Base-by-base conservation (phyloP, 53 echinoderm and acorn worm genomes). In the Astropecten irregularis region DNA sequence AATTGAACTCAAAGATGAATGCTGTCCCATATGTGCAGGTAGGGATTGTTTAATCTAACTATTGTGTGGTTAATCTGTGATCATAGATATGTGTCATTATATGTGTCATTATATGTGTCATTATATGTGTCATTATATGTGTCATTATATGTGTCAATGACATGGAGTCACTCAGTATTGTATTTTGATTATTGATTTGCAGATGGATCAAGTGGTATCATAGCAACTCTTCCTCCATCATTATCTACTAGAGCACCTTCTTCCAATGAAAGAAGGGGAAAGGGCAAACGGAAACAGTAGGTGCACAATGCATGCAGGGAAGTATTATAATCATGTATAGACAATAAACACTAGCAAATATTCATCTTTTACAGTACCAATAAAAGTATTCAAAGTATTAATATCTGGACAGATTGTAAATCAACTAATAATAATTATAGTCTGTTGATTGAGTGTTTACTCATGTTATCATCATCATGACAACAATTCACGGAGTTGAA, bases 1-100 rank as follows among this genome's bases (percentile, higher is more conserved):
- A 72, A 84, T 83, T 25, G 69, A 77, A 53, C 42, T 72, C 37
- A 86, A 90, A 52, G 89, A 81, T 19, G 90, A 91, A 82, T 95
- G 95, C 63, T 95, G 95, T 54, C 83, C 88, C 18, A 77, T 58
- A 34, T 95, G 95, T 73, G 73, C 86, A 86, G 93, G 93, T 93
- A 89, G 18, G 36, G 37, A 2, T 64, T 34, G 30, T 29, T 13
- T 13, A 10, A 10, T 42, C n/a, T n/a, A n/a, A n/a, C n/a, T n/a
- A n/a, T n/a, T n/a, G n/a, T n/a, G n/a, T n/a, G 42, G 42, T 42
- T 6, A 11, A 8, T 42, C 42, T 11, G 7, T 28, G 32, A 31
- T 61, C n/a, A 13, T 61, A 8, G 31, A 13, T 16, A 61, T 61
- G 32, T 31, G 27, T 28, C 11, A 14, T 23, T 10, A 60, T 0